Conservation (phyloP, 2,797 vertebrate species). For the Neomorphus geoffroyi region DNA sequence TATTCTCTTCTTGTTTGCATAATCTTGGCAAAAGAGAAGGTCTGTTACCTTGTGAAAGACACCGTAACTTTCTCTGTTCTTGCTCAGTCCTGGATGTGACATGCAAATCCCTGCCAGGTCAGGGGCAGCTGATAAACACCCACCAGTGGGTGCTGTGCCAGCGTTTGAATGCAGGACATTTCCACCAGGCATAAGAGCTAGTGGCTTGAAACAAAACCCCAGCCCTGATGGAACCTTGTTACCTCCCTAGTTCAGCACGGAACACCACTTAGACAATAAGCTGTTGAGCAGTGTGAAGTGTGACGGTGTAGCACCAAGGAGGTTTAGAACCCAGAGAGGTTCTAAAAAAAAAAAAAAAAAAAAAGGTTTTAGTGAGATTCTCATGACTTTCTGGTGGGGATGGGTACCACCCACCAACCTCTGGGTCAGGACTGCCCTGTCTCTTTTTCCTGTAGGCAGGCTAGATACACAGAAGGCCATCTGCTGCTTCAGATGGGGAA, state of each 20-base stretch:
- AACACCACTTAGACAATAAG: background rate
- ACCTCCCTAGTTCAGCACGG: background rate
- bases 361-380: background rate
- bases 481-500: background rate
- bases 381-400: background rate
- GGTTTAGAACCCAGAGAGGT: background rate
- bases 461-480: background rate
- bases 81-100: background rate
- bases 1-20: background rate
- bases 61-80: background rate
- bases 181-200: background rate
- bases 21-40: background rate
- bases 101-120: fast-evolving
- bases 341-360: no score
- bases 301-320: background rate
- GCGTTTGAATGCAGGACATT: background rate
- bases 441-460: background rate
- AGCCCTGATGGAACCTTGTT: background rate
- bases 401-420: background rate
- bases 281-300: background rate
- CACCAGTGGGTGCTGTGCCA: background rate
- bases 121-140: background rate
- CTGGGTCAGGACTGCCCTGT: background rate
- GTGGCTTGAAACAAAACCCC: background rate
- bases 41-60: background rate